Evolutionary conservation across 2,113 vertebrate species (phyloP), one percentile per base, ranked within the genome.

Genomic region (Dipodomys merriami): DNA sequence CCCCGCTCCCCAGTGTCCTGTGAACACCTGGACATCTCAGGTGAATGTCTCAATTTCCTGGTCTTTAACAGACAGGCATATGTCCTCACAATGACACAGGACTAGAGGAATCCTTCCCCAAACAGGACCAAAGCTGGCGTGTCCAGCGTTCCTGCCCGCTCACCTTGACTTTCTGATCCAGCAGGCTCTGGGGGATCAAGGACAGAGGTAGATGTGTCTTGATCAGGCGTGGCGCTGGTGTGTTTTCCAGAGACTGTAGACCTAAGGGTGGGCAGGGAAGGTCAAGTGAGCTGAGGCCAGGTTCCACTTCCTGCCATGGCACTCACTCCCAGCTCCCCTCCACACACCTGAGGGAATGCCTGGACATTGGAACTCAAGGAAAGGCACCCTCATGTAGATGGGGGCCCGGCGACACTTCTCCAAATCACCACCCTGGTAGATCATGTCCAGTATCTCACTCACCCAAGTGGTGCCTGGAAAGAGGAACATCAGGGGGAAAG

Each of bases 381-480:
- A 98, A 1, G 98, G 98, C 29, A 99, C 98, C 82, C 98, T 96
- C 0, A 87, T 25, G 77, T 95, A 95, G 90, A 99, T 97, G 5
- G 98, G 97, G 8, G 96, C 83, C 33, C 96, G 90, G 1, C 33
- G 85, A 95, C 97, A 97, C 69, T 97, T 97, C 39, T 98, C 96
- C 16, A 94, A 64, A 30, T 97, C 88, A 0, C 96, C 96, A 1
- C 91, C 94, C 2, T 97, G 97, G 86, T 98, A 98, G 71, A 99
- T 97, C 88, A 98, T 90, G 85, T 99, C 98, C 25, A 98, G 84
- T 12, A 99, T 98, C 92, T 98, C 97, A 0, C 98, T 98, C 29
- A 98, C 93, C 98, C 98, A 99, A 0, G 98, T 99, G 64, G 98
- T 98, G 33, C 98, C 98, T 99, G 62, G 19, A 11, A 25, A 71